phyloP scores from a whole-genome alignment of 2,888 invertebrate species.

The Tyria jacobaeae region DNA sequence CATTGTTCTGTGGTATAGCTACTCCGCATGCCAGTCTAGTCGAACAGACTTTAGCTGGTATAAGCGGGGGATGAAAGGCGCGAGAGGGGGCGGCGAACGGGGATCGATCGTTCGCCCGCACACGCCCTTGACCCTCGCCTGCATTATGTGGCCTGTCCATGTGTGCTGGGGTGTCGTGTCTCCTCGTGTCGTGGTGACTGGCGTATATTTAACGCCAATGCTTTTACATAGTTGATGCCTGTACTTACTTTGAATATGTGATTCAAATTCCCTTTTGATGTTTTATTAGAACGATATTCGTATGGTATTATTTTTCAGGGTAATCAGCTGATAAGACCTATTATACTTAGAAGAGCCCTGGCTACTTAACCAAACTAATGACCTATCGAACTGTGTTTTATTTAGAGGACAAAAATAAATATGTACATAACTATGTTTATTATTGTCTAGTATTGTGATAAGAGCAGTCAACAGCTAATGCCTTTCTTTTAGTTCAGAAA shows the following conservation, averaged over 20 bases:
- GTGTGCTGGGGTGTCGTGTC: conserved; percentile 36
- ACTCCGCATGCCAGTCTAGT: conserved; percentile 56
- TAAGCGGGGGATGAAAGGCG: conserved; percentile 15
- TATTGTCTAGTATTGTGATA: too few species aligned
- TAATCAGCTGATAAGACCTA: too few species aligned
- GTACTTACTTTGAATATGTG: conserved; percentile 8
- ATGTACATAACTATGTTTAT: too few species aligned
- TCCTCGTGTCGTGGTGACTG: conserved; percentile 38
- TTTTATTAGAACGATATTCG: background rate
- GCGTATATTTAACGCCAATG: conserved; percentile 40
- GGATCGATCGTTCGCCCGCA: conserved; percentile 60
- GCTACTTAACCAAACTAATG: too few species aligned
- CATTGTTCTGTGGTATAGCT: conserved; percentile 19
- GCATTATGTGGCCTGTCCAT: conserved; percentile 40
- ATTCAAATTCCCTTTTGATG: background rate
- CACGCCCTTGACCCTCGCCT: conserved; percentile 77
- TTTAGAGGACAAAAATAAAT: too few species aligned
- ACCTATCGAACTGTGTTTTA: too few species aligned
- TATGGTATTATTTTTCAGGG: too few species aligned
- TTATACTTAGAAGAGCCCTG: too few species aligned
- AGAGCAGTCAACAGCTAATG: too few species aligned
- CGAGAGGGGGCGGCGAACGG: conserved; percentile 27
- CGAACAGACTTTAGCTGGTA: conserved; percentile 46
- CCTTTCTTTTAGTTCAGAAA: too few species aligned
- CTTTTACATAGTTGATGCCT: conserved; percentile 4